phyloP scores from a whole-genome alignment of 2,888 invertebrate genomes.

The Bhutanitis thaidina region DNA sequence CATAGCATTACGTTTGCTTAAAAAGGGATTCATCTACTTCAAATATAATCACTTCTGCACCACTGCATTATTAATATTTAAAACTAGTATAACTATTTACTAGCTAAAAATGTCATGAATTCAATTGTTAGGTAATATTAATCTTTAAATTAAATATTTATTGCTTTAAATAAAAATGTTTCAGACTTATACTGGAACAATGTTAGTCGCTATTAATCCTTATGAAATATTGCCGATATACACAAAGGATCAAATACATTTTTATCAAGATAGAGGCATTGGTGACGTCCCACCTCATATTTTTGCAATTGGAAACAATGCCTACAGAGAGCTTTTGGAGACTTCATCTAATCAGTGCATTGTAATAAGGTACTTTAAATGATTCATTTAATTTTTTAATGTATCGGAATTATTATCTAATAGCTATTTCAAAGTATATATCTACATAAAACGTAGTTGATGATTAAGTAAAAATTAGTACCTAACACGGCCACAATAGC shows the following conservation, averaged over 20 bases:
- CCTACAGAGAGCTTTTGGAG: constrained; percentile 89
- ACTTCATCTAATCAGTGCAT: constrained; percentile 92
- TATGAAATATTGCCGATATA: constrained; percentile 97
- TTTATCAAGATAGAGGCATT: constrained; percentile 90
- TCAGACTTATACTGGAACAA: constrained; percentile 96
- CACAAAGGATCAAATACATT: constrained; percentile 90
- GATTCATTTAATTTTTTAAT: not conserved
- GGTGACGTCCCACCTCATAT: constrained; percentile 96
- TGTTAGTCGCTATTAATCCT: constrained; percentile 97
- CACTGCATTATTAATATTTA: no score
- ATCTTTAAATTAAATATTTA: no score
- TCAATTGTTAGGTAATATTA: no score
- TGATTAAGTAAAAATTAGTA: no score
- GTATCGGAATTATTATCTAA: not conserved
- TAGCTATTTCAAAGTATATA: not conserved
- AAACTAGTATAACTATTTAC: no score
- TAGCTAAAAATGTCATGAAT: no score
- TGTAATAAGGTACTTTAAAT: constrained; percentile 89
- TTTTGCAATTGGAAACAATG: constrained; percentile 96
- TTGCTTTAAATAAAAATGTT: constrained; percentile 24
- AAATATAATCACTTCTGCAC: no score
- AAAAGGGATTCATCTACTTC: no score
- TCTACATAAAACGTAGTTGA: no score
- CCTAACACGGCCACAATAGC: no score
- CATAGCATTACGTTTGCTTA: no score